Percentiles rank a stretch among this genome's conserved stretches.
Evolutionary conservation across 2,113 vertebrate species (phyloP).

Genomic region (Ameiurus melas): DNA sequence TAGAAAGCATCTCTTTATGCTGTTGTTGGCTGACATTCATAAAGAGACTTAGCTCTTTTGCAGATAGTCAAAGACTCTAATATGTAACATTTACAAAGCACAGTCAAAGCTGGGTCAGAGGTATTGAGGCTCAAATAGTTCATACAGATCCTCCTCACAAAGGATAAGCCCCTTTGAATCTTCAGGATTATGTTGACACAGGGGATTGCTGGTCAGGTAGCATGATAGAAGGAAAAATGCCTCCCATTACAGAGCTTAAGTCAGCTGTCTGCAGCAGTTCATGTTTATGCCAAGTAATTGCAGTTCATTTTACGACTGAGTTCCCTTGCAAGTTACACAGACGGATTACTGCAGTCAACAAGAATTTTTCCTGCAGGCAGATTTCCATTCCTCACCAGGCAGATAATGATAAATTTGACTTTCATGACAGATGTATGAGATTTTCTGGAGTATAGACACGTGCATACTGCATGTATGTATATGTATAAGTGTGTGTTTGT

Average conservation of each 20-base stretch:
- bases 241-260: constrained; percentile 69
- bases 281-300: constrained; percentile 63
- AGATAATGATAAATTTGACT: constrained; percentile 37
- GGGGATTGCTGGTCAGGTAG: constrained; percentile 46
- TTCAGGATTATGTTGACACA: constrained; percentile 59
- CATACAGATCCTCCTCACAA: constrained; percentile 50
- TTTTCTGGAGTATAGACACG: not conserved
- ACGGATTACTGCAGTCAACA: constrained; percentile 63
- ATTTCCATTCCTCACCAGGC: constrained; percentile 36
- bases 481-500: not conserved
- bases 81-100: constrained; percentile 40
- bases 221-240: constrained; percentile 57
- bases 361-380: constrained; percentile 49
- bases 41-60: not conserved
- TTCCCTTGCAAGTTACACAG: constrained; percentile 61
- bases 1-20: not conserved
- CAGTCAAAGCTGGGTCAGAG: constrained; percentile 52
- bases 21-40: not conserved
- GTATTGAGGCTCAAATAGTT: constrained; percentile 61
- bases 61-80: not conserved
- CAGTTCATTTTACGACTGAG: constrained; percentile 64
- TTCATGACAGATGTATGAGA: constrained; percentile 20
- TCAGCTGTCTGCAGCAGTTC: constrained; percentile 70
- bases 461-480: not conserved
- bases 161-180: constrained; percentile 60